Base-by-base conservation (phyloP, 92 coral and sea anemone species). In the Heteractis magnifica region DNA sequence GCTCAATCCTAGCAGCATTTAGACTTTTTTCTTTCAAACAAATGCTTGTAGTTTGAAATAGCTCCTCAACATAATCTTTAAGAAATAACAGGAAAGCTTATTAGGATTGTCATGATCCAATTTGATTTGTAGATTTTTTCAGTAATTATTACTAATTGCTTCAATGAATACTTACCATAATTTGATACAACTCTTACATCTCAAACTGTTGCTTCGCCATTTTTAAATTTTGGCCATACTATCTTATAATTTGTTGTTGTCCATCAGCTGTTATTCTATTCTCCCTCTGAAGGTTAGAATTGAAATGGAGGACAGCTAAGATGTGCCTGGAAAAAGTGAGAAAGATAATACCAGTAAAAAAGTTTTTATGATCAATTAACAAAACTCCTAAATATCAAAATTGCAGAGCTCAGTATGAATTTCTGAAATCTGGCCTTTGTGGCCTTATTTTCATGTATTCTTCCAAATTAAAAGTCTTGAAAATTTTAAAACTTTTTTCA, bases 161-260 rank as follows among this genome's bases (percentile, higher is more conserved):
- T 26, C 34, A 26, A 26, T 59, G 65, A 10, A 4, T 59, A 59
- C 65, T 4, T 26, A 85, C 88, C 83, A 79, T 65, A 85, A 53
- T 85, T 79, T 71, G 83, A 83, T 79, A 65, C 20, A 23, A 85
- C 64, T 76, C 84, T 78, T 65, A 79, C 83, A 71, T 85, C 88
- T 58, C 84, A n/a, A 10, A 85, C 79, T 51, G 84, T 51, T 6
- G 79, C 88, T n/a, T 21, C 23, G 20, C 88, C 88, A 85, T 85
- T 85, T 56, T 70, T 85, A 68, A 85, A 79, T 56, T 79, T 79
- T 8, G 88, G 84, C 55, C 79, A 79, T 20, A 85, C 81, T 5
- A 85, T 49, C 64, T 85, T n/a, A n/a, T 85, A 8, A 79, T 56
- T 58, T 79, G 79, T 41, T 52, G 8, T 65, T 56, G 16, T 9